Evolutionary conservation across 2,797 vertebrate genomes (phyloP).

Genomic region (Neostethus bicornis): DNA sequence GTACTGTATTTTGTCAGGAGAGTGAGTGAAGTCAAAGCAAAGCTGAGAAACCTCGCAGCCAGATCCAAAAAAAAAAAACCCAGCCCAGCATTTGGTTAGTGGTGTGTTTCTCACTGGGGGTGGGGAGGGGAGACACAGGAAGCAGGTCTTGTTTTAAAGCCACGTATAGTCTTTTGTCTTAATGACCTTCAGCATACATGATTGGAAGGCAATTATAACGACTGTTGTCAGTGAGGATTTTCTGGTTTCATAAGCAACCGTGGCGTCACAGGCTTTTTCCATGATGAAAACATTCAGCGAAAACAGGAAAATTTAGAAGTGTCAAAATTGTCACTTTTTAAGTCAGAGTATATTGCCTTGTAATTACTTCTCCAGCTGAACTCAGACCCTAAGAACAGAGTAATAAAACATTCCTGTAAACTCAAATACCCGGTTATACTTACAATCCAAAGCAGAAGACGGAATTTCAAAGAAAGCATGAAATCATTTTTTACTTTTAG

Average conservation of each 20-base stretch:
- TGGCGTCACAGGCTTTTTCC: not conserved
- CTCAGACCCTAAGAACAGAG: slow-evolving; percentile 5
- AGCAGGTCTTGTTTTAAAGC: slow-evolving; percentile 49
- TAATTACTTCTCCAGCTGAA: not conserved
- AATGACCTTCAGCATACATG: slow-evolving; percentile 37
- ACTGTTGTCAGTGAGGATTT: slow-evolving; percentile 12
- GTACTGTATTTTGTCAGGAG: slow-evolving; percentile 6
- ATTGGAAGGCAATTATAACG: slow-evolving; percentile 11
- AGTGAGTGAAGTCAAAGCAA: slow-evolving; percentile 4
- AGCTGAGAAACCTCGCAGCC: slow-evolving; percentile 34
- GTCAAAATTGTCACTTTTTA: not conserved
- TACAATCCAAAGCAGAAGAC: not conserved
- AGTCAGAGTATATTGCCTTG: not conserved
- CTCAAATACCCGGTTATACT: not conserved
- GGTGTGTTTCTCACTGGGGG: slow-evolving; percentile 45
- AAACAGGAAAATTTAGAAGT: not conserved
- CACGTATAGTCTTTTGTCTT: slow-evolving; percentile 38
- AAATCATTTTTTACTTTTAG: not conserved
- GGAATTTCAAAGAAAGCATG: not conserved
- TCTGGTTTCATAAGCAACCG: slow-evolving; percentile 10
- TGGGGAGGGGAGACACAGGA: slow-evolving; percentile 39
- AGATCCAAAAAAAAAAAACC: slow-evolving; percentile 47
- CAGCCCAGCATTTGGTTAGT: slow-evolving; percentile 48
- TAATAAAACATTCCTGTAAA: slow-evolving; percentile 29
- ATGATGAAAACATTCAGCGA: not conserved